Percentiles rank a stretch among this genome's conserved stretches.
Evolutionary conservation across 37 sponge, comb jelly and placozoan species (phyloP).

Genomic region (Bolinopsis microptera): DNA sequence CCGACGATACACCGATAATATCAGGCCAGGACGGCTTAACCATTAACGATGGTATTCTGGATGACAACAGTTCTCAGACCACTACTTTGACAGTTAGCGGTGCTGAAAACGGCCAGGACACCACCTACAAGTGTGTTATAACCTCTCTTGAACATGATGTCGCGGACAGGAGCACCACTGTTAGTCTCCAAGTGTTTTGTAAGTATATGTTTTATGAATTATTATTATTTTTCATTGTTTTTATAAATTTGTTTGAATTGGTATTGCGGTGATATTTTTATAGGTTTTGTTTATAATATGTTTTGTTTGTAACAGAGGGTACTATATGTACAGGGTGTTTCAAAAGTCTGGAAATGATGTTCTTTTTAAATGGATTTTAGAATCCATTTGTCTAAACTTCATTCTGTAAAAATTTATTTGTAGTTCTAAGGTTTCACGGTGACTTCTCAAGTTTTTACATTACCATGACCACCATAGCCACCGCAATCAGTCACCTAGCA

Average conservation of each 20-base stretch:
- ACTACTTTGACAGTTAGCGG: background rate
- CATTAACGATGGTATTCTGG: background rate
- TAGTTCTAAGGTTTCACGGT: no score
- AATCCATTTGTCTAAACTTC: no score
- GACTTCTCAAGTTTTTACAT: no score
- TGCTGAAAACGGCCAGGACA: background rate
- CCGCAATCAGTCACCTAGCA: no score
- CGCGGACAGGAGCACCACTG: no score
- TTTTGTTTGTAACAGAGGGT: no score
- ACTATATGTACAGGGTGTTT: no score
- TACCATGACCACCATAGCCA: no score
- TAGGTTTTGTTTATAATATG: background rate
- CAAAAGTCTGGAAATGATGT: no score
- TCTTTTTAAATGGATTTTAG: no score
- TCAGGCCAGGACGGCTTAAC: background rate
- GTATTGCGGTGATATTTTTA: background rate
- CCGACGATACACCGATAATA: background rate
- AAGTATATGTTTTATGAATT: background rate
- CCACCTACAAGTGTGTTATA: background rate
- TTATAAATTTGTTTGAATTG: background rate
- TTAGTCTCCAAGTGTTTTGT: background rate
- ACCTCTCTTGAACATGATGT: background rate
- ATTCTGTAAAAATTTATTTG: no score
- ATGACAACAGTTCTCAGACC: background rate
- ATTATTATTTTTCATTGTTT: no score